Base-by-base conservation (phyloP, 2,113 vertebrate species). In the Takifugu bimaculatus region DNA sequence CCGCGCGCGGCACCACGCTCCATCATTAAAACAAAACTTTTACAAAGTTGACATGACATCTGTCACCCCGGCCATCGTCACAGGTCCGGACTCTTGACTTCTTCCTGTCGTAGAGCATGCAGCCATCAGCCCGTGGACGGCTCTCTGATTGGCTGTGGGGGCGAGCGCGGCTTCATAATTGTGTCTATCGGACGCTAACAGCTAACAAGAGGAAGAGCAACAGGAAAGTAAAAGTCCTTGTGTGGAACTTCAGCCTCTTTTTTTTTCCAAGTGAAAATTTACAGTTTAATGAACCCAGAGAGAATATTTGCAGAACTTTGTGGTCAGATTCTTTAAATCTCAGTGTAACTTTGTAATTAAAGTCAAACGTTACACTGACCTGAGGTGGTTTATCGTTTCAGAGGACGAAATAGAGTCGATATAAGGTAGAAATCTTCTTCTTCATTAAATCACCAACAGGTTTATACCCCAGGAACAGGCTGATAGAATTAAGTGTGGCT, bases 401-500 rank as follows among this genome's bases (percentile, higher is more conserved):
- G 69, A 77, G 53, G 54, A 60, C 15, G 59, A 68, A 74, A 82
- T n/a, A 1, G 72, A 82, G 78, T 59, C 70, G 76, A 55, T 70
- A 74, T 50, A 72, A 75, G 47, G 57, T 68, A 72, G 79, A 67
- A 68, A 85, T 83, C 79, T 80, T 72, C 83, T 65, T 44, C 62
- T 88, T 81, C 71, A 73, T 88, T 93, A 91, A 92, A 93, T 93
- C 92, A 92, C 85, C 79, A 75, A 75, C 72, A 72, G 75, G 77
- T 70, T 75, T 81, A 85, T 83, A 73, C 85, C 83, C 85, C 74
- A 82, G 88, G 88, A 83, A 87, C 88, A 81, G 78, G 90, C 75
- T 66, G 90, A 91, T 86, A 93, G 88, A 89, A 93, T 93, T 87
- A 92, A 92, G 86, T 91, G 75, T 87, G 88, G 80, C 87, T 91